Evolutionary conservation across 2,888 invertebrate species (phyloP), one percentile per base, ranked within the genome.

Genomic region (Tuta absoluta): DNA sequence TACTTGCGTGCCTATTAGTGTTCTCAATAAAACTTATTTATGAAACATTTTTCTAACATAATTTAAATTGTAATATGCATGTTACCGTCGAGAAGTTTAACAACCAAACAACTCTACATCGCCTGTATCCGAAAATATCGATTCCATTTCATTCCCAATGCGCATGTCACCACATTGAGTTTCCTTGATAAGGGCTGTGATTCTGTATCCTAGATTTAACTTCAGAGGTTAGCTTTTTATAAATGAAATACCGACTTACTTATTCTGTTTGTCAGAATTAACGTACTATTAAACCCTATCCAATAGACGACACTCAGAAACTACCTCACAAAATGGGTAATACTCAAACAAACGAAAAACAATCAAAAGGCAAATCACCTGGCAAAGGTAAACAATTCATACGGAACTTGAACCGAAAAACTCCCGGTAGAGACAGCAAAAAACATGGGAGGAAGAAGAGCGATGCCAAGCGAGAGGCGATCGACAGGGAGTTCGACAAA

Each of bases 301-400:
- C 41, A 1, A 12, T 24, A 57, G 19, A 57, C 37, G 57, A 45
- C 2, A 53, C 53, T 1, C 21, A 53, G 12, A 12, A 57, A 33
- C 49, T 62, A 62, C 8, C n/a, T 62, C 2, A 37, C 56, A 76
- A 71, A 70, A 93, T 93, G 93, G 93, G 93, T 19, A 93, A 93
- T 72, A 87, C 79, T 68, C 93, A 93, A 80, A 77, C 90, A 33
- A 89, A 91, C 67, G 89, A 90, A 68, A 93, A 93, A 78, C 88
- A 89, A 69, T 69, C 80, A 51, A 93, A 93, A 78, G 91, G 92
- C 65, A 93, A 92, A 77, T 90, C 92, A n/a, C 92, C 92, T n/a
- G 89, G 91, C 4, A 93, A 93, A 80, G 84, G 90, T 69, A 93
- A 93, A 86, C 85, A 91, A 74, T 92, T 93, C 72, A 92, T 93